Evolutionary conservation across 2,888 invertebrate genomes (phyloP).

Genomic region (Zygaena filipendulae): DNA sequence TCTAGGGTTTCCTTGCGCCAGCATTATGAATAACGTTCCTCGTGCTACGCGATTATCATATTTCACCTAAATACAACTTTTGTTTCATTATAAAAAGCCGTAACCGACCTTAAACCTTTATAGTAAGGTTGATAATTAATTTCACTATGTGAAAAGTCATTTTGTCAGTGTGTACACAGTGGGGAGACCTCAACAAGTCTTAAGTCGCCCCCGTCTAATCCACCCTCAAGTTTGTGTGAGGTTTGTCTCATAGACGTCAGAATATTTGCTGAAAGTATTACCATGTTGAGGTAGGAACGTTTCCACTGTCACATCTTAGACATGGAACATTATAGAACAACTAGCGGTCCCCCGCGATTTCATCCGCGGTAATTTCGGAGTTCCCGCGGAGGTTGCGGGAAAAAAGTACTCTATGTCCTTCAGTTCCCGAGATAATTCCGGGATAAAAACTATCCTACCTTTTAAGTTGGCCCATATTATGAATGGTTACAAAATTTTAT

Average conservation of each 20-base stretch:
- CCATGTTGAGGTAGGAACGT: conserved; percentile 21
- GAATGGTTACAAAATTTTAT: too few species aligned
- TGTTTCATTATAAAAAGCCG: too few species aligned
- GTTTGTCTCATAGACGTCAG: conserved; percentile 43
- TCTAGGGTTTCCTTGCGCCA: too few species aligned
- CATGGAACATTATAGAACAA: conserved; percentile 4
- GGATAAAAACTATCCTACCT: too few species aligned
- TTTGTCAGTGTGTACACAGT: conserved; percentile 29
- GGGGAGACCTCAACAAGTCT: conserved; percentile 46
- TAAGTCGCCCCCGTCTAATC: conserved; percentile 38
- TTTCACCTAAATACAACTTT: too few species aligned
- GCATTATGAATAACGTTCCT: conserved; percentile 64
- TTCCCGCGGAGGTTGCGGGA: too few species aligned
- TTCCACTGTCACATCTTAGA: too few species aligned
- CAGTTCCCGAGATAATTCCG: too few species aligned
- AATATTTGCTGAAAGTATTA: conserved; percentile 58
- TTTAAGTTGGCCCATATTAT: too few species aligned
- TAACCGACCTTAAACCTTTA: conserved; percentile 9
- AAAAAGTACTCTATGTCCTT: too few species aligned
- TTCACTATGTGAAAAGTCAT: conserved; percentile 15
- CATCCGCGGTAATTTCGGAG: too few species aligned
- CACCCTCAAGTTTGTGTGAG: conserved; percentile 39
- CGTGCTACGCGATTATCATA: conserved; percentile 58
- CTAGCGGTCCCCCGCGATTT: too few species aligned
- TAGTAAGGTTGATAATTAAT: conserved; percentile 10